These are phyloP conservation scores for Lymantria dispar DNA, from an alignment of 2,888 invertebrate genomes.

Conservation along the genomic window DNA sequence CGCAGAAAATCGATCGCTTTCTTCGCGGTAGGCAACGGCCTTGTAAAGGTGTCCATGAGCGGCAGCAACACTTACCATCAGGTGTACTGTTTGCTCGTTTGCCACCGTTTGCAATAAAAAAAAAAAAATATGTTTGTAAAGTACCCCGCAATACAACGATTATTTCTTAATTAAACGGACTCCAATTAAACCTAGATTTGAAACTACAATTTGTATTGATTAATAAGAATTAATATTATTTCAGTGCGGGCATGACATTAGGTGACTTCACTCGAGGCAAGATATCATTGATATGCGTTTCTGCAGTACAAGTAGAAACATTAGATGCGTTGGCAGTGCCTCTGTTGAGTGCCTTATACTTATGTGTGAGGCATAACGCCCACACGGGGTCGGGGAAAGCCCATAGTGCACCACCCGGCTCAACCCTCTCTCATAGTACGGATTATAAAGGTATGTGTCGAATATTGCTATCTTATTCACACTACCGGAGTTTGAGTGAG, in stretches of 20 bases:
- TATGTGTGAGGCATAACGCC: slow-evolving; percentile 71
- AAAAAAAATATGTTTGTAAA: no score
- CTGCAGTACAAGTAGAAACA: slow-evolving; percentile 70
- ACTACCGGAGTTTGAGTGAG: background rate
- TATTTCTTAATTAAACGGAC: no score
- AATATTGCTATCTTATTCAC: background rate
- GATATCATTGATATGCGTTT: slow-evolving; percentile 66
- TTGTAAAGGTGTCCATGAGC: no score
- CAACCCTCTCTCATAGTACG: slow-evolving; percentile 41
- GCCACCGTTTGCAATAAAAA: no score
- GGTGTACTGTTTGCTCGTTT: no score
- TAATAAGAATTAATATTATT: slow-evolving; percentile 3
- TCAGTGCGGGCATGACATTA: slow-evolving; percentile 64
- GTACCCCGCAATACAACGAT: no score
- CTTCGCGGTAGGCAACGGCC: no score
- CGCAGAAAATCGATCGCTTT: no score
- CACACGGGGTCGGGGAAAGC: slow-evolving; percentile 24
- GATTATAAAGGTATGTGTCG: slow-evolving; percentile 51
- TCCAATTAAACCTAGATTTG: no score
- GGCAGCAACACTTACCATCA: no score
- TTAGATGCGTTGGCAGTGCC: slow-evolving; percentile 68
- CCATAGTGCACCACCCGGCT: slow-evolving; percentile 40
- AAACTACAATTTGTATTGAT: no score
- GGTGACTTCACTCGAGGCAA: slow-evolving; percentile 62
- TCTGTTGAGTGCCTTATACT: slow-evolving; percentile 66